Evolutionary conservation across 1,140 invertebrate genomes (phyloP), one percentile per base, ranked within the genome.

Genomic region (Helicoverpa armigera): DNA sequence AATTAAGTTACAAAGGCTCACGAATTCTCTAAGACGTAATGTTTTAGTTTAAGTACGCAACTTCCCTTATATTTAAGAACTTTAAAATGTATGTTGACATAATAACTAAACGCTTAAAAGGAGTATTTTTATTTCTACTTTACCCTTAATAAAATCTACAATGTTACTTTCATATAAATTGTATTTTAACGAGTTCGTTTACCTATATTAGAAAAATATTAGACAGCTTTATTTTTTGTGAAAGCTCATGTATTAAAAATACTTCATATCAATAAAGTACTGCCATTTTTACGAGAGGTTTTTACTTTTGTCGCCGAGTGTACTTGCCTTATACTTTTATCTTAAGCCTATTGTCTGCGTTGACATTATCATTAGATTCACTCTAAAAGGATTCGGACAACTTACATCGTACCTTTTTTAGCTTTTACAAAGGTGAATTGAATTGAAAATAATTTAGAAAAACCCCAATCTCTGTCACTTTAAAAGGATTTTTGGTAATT

Each of bases 211-310:
- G 35, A 7, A 43, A 43, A 43, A 43, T 48, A 48, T 48, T 48
- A 48, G 7, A 48, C 2, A 11, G 7, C 56, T 12, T 16, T 50
- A 12, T 75, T 50, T 48, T 72, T 48, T 18, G 16, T 61, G 23
- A 18, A 75, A 75, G 43, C n/a, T 16, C 54, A 29, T 63, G 31
- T 84, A 80, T 9, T 43, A 9, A 43, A 82, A 77, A 72, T 84
- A 84, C 56, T 79, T 81, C 82, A 81, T 83, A 84, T 84, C 65
- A 77, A 79, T 79, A 76, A 75, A 78, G 79, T 83, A 86, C 85
- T 86, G 85, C 85, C 85, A 86, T 76, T 58, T 56, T 54, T 61
- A 54, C 51, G 60, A 75, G 51, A 61, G 43, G 18, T 23, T 23
- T 43, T 74, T 51, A 80, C 53, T 72, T 79, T 70, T 77, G 50